phyloP scores from a whole-genome alignment of 2,797 vertebrate genomes.

The Phrynocephalus forsythii region DNA sequence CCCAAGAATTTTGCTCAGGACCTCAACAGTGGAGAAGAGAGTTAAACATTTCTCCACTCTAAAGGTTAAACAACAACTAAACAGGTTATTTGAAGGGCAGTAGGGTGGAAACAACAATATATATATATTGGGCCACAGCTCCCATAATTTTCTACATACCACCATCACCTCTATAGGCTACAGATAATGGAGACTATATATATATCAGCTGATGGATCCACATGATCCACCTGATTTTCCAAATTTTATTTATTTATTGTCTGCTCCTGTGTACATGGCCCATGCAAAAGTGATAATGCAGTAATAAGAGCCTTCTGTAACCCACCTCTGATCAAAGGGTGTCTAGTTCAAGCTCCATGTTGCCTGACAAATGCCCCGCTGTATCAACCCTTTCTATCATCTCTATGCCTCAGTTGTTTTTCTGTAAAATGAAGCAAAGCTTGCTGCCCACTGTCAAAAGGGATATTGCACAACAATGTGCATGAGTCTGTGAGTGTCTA shows the following conservation, averaged over 20 bases:
- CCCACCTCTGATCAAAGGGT: background rate
- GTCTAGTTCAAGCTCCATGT: background rate
- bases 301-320: background rate
- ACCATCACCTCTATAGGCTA: no score
- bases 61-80: background rate
- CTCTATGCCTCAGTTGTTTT: constrained; percentile 1
- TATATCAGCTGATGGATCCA: background rate
- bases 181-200: no score
- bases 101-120: background rate
- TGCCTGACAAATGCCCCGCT: background rate
- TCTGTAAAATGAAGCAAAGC: constrained; percentile 4
- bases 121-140: no score
- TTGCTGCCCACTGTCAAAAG: accelerated
- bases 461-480: background rate
- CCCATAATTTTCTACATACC: no score
- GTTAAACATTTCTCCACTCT: no score
- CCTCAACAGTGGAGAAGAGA: no score
- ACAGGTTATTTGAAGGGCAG: background rate
- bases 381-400: constrained; percentile 1
- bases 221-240: background rate
- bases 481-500: background rate
- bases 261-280: background rate
- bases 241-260: background rate
- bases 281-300: background rate
- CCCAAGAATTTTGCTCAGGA: no score